These are phyloP conservation scores for Gila robusta DNA, from an alignment of 2,797 vertebrate genomes.

Conservation along the genomic window DNA sequence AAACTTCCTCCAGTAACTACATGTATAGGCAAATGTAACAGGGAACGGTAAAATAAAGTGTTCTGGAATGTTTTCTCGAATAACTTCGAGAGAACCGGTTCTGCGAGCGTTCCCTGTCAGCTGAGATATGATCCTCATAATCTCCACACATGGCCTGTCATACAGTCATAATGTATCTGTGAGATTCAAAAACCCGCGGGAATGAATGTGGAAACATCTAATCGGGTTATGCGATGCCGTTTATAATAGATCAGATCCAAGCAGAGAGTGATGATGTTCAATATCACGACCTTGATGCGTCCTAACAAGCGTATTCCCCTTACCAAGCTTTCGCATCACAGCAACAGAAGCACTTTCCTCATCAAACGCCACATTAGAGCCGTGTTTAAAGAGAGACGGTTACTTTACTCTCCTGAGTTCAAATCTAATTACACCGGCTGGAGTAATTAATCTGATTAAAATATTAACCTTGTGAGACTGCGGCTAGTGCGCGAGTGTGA, in stretches of 20 bases:
- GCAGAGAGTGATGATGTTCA: background rate
- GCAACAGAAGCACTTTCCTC: constrained; percentile 6
- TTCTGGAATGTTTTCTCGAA: no score
- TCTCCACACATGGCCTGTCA: background rate
- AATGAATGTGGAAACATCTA: background rate
- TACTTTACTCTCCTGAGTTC: constrained; percentile 23
- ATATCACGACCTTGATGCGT: constrained; percentile 40
- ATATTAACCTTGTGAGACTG: constrained; percentile 51
- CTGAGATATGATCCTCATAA: no score
- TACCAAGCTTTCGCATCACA: background rate
- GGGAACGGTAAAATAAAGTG: no score
- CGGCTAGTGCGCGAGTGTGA: constrained; percentile 1
- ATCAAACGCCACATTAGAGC: background rate
- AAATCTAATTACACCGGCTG: constrained; percentile 46
- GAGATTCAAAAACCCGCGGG: background rate
- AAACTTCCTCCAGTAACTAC: background rate
- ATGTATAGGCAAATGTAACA: no score
- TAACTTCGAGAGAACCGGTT: no score
- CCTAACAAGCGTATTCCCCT: background rate
- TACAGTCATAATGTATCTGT: background rate
- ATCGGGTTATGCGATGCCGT: constrained; percentile 25
- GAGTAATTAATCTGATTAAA: constrained; percentile 58
- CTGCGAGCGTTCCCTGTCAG: no score
- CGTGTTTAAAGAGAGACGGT: constrained; percentile 31
- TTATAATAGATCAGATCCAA: constrained; percentile 25